Evolutionary conservation across 2,113 vertebrate species (phyloP), one percentile per base, ranked within the genome.

Genomic region (Anser cygnoides): DNA sequence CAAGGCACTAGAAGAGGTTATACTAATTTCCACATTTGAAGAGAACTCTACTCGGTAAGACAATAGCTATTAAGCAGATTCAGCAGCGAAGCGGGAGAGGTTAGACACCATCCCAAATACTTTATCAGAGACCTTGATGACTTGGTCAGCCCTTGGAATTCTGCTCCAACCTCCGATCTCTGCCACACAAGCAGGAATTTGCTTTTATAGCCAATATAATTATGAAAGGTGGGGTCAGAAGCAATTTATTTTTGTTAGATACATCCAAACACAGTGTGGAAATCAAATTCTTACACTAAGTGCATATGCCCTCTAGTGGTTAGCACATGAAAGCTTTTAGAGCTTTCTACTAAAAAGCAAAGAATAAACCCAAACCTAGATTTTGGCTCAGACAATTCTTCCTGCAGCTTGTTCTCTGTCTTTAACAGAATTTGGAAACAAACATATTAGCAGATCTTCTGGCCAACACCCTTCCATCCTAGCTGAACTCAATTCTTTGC

Each of bases 221-320:
- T 76, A 91, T n/a, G 84, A 82, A 87, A 92, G 80, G 41, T 81
- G 11, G 44, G 41, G 71, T 89, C 89, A 89, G 72, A 62, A 95
- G 55, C 74, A 91, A 92, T 54, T 44, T 82, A 8, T 70, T 95
- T 89, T 62, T 84, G 70, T 49, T 50, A 84, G 44, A n/a, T 33
- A 59, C 13, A 11, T 52, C 33, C 7, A 33, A 91, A 88, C 1
- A 33, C 50, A 4, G 0, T 1, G 20, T 13, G 35, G 68, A 88
- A 88, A 88, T 44, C 11, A 66, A 14, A 14, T 33, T 39, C n/a
- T 35, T n/a, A 78, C 17, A 44, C 26, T 8, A 1, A 49, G 37
- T 29, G 35, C 35, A 50, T 0, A 2, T 39, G 95, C 95, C 96
- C 92, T 94, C 95, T 96, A 94, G 81, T 70, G 95, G 93, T 50